A percentile compares a stretch with the other conserved stretches of the same genome.
Evolutionary conservation across 2,113 vertebrate genomes (phyloP).

Genomic region (Oophaga pumilio): DNA sequence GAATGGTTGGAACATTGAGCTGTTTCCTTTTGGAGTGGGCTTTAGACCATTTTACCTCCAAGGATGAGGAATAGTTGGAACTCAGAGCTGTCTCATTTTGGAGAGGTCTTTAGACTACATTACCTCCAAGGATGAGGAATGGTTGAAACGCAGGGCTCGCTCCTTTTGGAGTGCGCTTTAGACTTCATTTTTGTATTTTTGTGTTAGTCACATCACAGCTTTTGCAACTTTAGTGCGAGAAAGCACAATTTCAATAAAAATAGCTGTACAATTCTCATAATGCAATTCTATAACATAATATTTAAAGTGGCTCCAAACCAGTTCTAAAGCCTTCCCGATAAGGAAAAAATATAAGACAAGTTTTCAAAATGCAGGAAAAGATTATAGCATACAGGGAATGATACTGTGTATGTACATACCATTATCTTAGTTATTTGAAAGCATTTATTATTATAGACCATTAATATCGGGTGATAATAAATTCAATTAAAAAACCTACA

Average conservation of each 20-base stretch:
- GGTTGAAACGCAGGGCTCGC: no score
- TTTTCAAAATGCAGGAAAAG: neutral
- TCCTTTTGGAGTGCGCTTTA: no score
- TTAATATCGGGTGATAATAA: neutral
- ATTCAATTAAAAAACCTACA: neutral
- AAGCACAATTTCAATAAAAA: no score
- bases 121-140: no score
- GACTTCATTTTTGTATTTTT: neutral
- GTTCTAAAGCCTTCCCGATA: neutral
- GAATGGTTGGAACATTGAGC: no score
- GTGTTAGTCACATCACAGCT: no score
- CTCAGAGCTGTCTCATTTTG: no score
- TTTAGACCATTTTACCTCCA: no score
- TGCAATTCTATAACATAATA: neutral
- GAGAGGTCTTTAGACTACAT: no score
- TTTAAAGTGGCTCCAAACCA: neutral
- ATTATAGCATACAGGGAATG: neutral
- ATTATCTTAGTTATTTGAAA: neutral
- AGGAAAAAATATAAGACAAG: neutral
- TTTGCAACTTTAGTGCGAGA: no score
- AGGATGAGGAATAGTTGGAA: no score
- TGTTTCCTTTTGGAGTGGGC: no score
- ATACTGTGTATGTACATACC: neutral
- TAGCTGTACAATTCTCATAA: neutral
- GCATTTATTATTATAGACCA: neutral